Percentiles rank a stretch among this genome's conserved stretches.
These are phyloP conservation scores for Meloidogyne hapla DNA, from an alignment of 1,140 invertebrate genomes.

Conservation along the genomic window DNA sequence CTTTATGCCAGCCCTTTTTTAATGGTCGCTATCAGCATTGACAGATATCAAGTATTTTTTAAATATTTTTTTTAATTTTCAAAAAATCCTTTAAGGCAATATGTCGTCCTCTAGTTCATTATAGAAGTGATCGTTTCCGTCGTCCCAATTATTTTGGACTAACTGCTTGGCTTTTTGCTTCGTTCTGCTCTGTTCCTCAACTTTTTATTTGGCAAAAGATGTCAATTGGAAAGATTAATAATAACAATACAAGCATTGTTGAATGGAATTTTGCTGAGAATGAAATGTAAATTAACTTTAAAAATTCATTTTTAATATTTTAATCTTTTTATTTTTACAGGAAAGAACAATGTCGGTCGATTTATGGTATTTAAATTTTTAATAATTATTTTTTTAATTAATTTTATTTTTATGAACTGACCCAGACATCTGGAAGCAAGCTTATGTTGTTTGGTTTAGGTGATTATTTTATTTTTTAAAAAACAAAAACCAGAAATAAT, in stretches of 20 bases:
- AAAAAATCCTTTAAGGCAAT: constrained; percentile 50
- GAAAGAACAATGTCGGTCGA: background rate
- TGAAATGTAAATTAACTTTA: background rate
- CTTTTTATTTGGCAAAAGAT: constrained; percentile 54
- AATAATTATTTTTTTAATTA: background rate
- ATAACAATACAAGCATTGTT: background rate
- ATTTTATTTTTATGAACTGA: background rate
- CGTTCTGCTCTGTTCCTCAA: constrained; percentile 53
- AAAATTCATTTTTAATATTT: background rate
- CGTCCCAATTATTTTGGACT: constrained; percentile 54
- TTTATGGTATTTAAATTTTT: background rate
- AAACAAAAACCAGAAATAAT: background rate
- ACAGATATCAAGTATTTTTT: constrained; percentile 54
- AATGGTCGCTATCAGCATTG: constrained; percentile 55
- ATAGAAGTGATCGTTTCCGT: constrained; percentile 57
- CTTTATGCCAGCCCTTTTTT: constrained; percentile 58
- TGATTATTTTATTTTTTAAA: constrained; percentile 21
- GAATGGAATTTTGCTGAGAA: background rate
- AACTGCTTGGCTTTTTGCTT: constrained; percentile 50
- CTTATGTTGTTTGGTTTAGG: constrained; percentile 55
- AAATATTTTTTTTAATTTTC: background rate
- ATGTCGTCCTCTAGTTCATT: constrained; percentile 56
- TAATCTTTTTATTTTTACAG: background rate
- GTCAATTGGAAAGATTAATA: background rate
- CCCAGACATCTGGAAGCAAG: constrained; percentile 20